Evolutionary conservation across 1,140 invertebrate species (phyloP).

Genomic region (Ceratitis capitata): DNA sequence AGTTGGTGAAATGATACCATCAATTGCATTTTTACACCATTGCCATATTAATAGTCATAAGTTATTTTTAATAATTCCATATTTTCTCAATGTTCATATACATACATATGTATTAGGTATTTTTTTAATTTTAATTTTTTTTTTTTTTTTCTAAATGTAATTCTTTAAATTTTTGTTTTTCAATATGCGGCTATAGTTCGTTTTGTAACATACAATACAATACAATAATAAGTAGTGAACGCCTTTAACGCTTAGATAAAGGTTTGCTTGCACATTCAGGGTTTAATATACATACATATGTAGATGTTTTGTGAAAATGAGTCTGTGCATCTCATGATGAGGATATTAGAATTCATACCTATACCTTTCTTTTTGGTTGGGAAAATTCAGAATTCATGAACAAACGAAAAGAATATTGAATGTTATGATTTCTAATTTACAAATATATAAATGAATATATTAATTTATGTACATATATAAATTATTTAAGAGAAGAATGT

Average conservation of each 20-base stretch:
- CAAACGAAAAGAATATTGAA: neutral
- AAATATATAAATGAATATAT: neutral
- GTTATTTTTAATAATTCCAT: neutral
- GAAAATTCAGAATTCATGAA: neutral
- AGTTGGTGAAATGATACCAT: constrained; percentile 13
- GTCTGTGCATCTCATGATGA: neutral
- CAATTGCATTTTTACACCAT: neutral
- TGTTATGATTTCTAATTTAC: neutral
- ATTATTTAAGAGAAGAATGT: too few relatives aligned
- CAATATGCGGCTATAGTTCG: constrained; percentile 28
- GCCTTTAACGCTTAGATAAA: constrained; percentile 17
- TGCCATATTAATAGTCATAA: neutral
- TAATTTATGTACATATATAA: too few relatives aligned
- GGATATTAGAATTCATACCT: neutral
- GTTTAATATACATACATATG: neutral
- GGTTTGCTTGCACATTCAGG: neutral
- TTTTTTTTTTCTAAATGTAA: neutral
- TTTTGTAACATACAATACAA: constrained; percentile 32
- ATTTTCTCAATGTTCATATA: neutral
- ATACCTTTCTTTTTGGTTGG: neutral
- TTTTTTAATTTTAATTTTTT: neutral
- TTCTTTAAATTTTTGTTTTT: neutral
- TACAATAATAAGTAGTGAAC: constrained; percentile 26
- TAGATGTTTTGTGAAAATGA: neutral
- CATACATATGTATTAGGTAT: neutral